Conservation (phyloP, 2,888 invertebrate genomes). For the Trimorus sp. region DNA sequence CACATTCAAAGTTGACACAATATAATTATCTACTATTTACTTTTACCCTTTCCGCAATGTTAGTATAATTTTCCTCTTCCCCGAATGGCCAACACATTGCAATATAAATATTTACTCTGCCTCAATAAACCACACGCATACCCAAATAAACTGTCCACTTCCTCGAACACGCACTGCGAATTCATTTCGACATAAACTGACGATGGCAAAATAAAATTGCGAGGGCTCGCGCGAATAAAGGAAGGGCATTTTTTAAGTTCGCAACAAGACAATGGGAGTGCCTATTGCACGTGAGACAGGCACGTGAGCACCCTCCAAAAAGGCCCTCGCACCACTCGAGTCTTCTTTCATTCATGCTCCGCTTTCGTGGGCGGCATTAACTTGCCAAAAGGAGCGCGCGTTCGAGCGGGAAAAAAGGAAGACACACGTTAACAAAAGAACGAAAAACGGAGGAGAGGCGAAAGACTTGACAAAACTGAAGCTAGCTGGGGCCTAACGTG, state of each 20-base stretch:
- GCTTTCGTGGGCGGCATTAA: constrained; percentile 47
- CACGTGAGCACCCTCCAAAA: constrained; percentile 76
- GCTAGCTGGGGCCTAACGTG: constrained; percentile 24
- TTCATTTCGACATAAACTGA: constrained; percentile 12
- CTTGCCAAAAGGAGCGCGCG: constrained; percentile 44
- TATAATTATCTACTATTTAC: too few relatives aligned
- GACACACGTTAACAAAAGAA: constrained; percentile 10
- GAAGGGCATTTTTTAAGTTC: constrained; percentile 44
- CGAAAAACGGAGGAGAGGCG: constrained; percentile 17
- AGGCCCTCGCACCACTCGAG: constrained; percentile 65
- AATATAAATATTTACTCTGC: not conserved
- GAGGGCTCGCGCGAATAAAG: constrained; percentile 1
- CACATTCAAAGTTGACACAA: too few relatives aligned
- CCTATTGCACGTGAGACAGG: constrained; percentile 71
- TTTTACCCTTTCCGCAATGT: too few relatives aligned
- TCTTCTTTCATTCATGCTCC: constrained; percentile 52
- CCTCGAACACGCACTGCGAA: not conserved
- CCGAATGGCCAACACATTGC: too few relatives aligned
- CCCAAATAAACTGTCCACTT: not conserved
- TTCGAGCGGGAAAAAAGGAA: constrained; percentile 33
- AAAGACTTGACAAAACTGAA: constrained; percentile 16
- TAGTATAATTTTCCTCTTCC: too few relatives aligned
- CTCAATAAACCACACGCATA: not conserved
- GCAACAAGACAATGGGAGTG: constrained; percentile 72
- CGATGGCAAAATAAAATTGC: constrained; percentile 23